phyloP scores from a whole-genome alignment of 2,113 vertebrate species.

The Ursus arctos region DNA sequence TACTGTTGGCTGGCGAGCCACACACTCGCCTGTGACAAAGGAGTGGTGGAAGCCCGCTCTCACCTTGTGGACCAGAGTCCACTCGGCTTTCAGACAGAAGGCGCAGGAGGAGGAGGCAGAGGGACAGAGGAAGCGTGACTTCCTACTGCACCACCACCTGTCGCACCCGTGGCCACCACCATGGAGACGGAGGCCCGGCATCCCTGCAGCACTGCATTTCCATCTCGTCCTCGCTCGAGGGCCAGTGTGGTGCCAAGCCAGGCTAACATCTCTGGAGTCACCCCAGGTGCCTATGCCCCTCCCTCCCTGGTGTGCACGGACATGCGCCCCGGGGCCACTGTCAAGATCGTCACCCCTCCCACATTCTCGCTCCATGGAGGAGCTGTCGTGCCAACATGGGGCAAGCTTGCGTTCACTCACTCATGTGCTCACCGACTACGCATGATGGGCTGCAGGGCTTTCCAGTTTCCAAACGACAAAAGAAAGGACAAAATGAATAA shows the following conservation, averaged over 20 bases:
- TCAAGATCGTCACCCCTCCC: not conserved
- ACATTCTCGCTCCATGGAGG: not conserved
- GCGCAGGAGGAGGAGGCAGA: not conserved
- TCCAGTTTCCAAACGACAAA: not conserved
- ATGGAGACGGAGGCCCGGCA: not conserved
- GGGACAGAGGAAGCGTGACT: not conserved
- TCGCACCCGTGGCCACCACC: not conserved
- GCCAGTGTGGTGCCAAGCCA: not conserved
- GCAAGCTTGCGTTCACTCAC: not conserved
- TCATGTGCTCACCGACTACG: not conserved
- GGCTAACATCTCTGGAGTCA: not conserved
- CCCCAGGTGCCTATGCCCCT: not conserved
- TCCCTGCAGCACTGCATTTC: not conserved
- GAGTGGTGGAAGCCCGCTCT: not conserved
- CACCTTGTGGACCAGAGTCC: not conserved
- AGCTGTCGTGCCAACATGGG: not conserved
- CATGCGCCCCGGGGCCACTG: accelerated
- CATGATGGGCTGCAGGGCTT: not conserved
- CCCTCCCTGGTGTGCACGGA: not conserved
- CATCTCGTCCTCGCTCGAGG: not conserved
- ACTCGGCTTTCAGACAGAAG: not conserved
- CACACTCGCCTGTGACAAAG: not conserved
- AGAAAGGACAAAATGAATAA: not conserved
- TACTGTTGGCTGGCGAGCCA: not conserved
- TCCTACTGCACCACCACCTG: not conserved